Base-by-base conservation (phyloP, 2,888 invertebrate genomes). In the Melinaea menophilus region DNA sequence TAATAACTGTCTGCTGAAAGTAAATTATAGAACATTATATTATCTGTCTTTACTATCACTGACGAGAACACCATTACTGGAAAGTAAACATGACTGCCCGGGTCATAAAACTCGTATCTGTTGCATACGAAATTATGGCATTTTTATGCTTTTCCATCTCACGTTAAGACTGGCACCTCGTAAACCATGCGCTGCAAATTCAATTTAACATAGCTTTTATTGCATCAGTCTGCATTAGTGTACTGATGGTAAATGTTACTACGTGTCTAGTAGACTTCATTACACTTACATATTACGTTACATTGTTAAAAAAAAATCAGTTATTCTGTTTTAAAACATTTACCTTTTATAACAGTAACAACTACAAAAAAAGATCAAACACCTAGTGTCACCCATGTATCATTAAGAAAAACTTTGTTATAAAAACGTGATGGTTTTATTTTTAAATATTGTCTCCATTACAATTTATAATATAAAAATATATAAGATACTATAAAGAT, bases 91-190 rank as follows among this genome's bases (percentile, higher is more conserved):
- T 67, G 69, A 66, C 63, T 58, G 55, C 61, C 66, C 55, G 65
- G 63, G 73, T 73, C 77, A 73, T 81, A 79, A 81, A 85, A 72
- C 69, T 75, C 79, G 80, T 84, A 81, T 81, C 80, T 82, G 83
- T 83, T 84, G 84, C 83, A 84, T 84, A 79, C 78, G 74, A 78
- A 83, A 84, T 86, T 81, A 85, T 76, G 72, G 79, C 82, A 81
- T 81, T 86, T 88, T 87, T 87, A 87, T 81, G 81, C 73, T 74
- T 76, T 74, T 72, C 76, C 78, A 78, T 76, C 78, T 76, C 75
- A 75, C 73, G 72, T 73, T 77, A 74, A 76, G 75, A 75, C 76
- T 76, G 73, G 70, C 80, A 81, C 80, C 80, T 82, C 86, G 76
- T 88, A 87, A 88, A 88, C 69, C 64, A 67, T 59, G 73, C 73